Base-by-base conservation (phyloP, 2,888 invertebrate genomes). In the Stratiomys singularior region DNA sequence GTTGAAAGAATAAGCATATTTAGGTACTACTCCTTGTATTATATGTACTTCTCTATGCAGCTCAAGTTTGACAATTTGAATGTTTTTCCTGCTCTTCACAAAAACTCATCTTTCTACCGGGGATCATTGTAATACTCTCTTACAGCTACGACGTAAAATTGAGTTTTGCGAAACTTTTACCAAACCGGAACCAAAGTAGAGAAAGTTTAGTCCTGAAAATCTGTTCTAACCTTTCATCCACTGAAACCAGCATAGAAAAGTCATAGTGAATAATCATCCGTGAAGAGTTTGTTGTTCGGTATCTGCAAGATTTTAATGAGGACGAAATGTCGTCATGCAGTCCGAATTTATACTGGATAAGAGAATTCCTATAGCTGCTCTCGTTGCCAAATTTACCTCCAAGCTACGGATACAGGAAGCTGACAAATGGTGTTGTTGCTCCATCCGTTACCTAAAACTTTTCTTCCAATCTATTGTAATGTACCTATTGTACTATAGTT, bases 381-480 rank as follows among this genome's bases (percentile, higher is more conserved):
- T 72, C 72, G 30, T 56, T 27, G 25, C 1, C 71, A 4, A 27
- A 37, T n/a, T 25, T 77, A 77, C 77, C 77, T 77, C 60, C 52
- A 23, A 77, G 77, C 69, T 69, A 67, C 80, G 80, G 80, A 80
- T 78, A 78, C 80, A 79, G 80, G 80, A 80, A 78, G 71, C 77
- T 80, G 80, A 77, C 80, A 80, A 80, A 80, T 80, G 79, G 79
- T 79, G 78, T 79, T 80, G 78, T 78, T 78, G 80, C 77, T 77
- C 80, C 78, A 80, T 79, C 80, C 79, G 80, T 80, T 79, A 80
- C 77, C 78, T 37, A 77, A 77, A 78, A 78, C 77, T 78, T 80
- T 80, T 77, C 76, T 18, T n/a, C 4, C 46, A 47, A 25, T 46
- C 46, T 21, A 30, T 30, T 74, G 69, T 69, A 69, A 74, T 56